phyloP scores from a whole-genome alignment of 2,113 vertebrate genomes.

The Oceanites oceanicus region DNA sequence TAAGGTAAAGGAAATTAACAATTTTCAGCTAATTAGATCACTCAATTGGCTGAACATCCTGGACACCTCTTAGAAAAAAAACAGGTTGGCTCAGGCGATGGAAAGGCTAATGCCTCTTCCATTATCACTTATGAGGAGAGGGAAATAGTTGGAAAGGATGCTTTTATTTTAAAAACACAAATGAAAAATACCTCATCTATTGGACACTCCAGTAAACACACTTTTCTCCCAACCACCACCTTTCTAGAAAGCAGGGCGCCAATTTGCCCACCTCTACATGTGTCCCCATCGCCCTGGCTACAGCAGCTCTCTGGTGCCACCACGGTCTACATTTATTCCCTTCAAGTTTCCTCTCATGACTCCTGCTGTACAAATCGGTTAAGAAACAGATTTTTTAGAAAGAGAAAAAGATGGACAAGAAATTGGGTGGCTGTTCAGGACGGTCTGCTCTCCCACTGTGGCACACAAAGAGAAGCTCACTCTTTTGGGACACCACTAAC shows the following conservation, averaged over 20 bases:
- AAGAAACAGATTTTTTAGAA: neutral
- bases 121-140: constrained; percentile 62
- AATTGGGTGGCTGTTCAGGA: neutral
- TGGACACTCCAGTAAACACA: neutral
- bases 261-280: neutral
- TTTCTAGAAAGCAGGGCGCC: neutral
- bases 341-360: neutral
- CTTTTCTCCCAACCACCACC: neutral
- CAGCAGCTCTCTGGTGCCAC: neutral
- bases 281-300: neutral
- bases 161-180: constrained; percentile 61
- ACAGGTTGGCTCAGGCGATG: constrained; percentile 34
- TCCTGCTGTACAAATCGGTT: neutral
- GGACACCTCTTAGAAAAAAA: constrained; percentile 62
- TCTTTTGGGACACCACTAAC: neutral
- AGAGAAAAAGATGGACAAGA: neutral
- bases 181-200: constrained; percentile 10
- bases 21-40: constrained; percentile 72
- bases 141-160: constrained; percentile 60
- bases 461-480: neutral
- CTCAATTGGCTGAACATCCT: constrained; percentile 72
- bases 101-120: constrained; percentile 66
- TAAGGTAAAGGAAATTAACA: constrained; percentile 74
- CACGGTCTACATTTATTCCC: neutral
- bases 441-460: neutral